Evolutionary conservation across 2,888 invertebrate genomes (phyloP).

Genomic region (Argyra leucocephala): DNA sequence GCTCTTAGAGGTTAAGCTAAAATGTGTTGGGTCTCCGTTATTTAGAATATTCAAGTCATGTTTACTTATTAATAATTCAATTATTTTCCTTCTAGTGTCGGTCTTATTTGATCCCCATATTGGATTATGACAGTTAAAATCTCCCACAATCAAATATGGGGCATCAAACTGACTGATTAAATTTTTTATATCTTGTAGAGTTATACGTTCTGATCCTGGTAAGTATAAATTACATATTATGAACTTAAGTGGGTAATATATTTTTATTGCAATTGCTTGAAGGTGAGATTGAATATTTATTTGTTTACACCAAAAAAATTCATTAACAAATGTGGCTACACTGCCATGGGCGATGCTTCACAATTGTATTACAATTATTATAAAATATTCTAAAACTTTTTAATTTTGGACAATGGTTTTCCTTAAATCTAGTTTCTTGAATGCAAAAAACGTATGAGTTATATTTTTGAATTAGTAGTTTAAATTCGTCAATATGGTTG

Average conservation of each 20-base stretch:
- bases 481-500: not conserved
- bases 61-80: conserved; percentile 12
- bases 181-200: not conserved
- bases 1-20: conserved; percentile 4
- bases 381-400: not conserved
- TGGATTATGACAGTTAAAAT: conserved; percentile 17
- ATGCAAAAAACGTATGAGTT: not conserved
- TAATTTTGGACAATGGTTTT: not conserved
- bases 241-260: conserved; percentile 10
- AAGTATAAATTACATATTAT: conserved; percentile 14
- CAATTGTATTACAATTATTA: not conserved
- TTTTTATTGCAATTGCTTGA: conserved; percentile 11
- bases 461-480: conserved; percentile 7
- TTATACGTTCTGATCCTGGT: conserved; percentile 6
- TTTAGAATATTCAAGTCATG: conserved; percentile 10
- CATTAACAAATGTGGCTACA: not conserved
- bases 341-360: not conserved
- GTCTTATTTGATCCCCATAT: conserved; percentile 15
- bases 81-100: conserved; percentile 8
- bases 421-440: not conserved
- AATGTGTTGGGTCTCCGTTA: conserved; percentile 12
- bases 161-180: conserved; percentile 14
- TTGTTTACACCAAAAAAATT: not conserved
- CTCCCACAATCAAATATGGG: conserved; percentile 15
- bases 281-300: not conserved